Evolutionary conservation across 1,140 invertebrate genomes (phyloP).

Genomic region (Pseudomyrmex pallidus): DNA sequence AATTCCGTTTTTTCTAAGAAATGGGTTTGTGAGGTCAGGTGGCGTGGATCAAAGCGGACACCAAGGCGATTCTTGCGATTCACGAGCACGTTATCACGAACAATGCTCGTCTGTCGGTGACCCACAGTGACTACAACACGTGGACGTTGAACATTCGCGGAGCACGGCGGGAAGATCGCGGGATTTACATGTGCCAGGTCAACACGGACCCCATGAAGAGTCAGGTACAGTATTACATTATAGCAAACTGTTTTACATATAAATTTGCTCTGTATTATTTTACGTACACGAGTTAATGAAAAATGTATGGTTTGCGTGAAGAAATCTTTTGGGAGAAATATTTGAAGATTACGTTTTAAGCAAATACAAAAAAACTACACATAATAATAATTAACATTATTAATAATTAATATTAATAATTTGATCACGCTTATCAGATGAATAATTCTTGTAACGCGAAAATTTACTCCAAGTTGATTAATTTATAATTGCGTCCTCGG

Average conservation of each 20-base stretch:
- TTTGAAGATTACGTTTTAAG: neutral
- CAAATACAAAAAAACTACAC: neutral
- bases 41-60: slow-evolving; percentile 96
- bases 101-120: slow-evolving; percentile 93
- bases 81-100: slow-evolving; percentile 97
- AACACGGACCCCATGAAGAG: slow-evolving; percentile 97
- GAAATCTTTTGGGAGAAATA: neutral
- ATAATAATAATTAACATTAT: neutral
- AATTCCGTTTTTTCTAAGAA: slow-evolving; percentile 59
- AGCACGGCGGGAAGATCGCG: slow-evolving; percentile 93
- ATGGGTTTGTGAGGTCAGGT: slow-evolving; percentile 87
- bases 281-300: neutral
- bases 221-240: slow-evolving; percentile 87
- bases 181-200: slow-evolving; percentile 96
- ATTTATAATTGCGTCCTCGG: slow-evolving; percentile 40
- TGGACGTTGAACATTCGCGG: slow-evolving; percentile 94
- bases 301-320: neutral
- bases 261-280: too few species aligned
- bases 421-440: neutral
- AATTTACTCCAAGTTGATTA: slow-evolving; percentile 33
- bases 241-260: too few species aligned
- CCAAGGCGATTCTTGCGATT: slow-evolving; percentile 95
- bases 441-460: slow-evolving; percentile 6
- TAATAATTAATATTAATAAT: slow-evolving; percentile 3
- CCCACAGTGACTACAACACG: slow-evolving; percentile 94